phyloP scores from a whole-genome alignment of 2,888 invertebrate genomes.

The Hydriomena furcata region DNA sequence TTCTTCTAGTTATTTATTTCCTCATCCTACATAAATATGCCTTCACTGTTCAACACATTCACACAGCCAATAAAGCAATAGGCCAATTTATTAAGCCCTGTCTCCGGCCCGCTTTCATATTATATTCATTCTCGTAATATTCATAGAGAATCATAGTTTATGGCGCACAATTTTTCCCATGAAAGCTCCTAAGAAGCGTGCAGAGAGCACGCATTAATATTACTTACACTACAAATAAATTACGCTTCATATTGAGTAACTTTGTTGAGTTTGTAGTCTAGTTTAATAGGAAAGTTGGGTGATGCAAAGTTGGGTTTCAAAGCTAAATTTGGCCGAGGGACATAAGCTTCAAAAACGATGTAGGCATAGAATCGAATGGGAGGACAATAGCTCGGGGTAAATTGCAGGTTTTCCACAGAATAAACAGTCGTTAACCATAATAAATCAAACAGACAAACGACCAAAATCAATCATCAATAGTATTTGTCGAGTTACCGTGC shows the following conservation, averaged over 20 bases:
- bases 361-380: slow-evolving; percentile 1
- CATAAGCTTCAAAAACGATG: no score
- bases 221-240: slow-evolving; percentile 68
- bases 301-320: slow-evolving; percentile 2
- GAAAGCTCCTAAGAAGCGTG: slow-evolving; percentile 64
- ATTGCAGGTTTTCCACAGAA: slow-evolving; percentile 12
- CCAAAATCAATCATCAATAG: slow-evolving; percentile 63
- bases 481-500: slow-evolving; percentile 42
- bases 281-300: slow-evolving; percentile 32
- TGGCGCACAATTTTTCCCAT: slow-evolving; percentile 65
- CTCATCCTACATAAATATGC: no score
- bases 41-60: background rate
- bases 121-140: slow-evolving; percentile 71
- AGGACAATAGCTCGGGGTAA: background rate
- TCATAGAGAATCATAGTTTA: slow-evolving; percentile 77
- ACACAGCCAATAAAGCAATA: slow-evolving; percentile 16
- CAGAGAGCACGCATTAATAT: slow-evolving; percentile 62
- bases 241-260: slow-evolving; percentile 62
- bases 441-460: slow-evolving; percentile 47
- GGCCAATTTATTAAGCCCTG: slow-evolving; percentile 35
- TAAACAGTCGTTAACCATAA: slow-evolving; percentile 42
- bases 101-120: slow-evolving; percentile 61
- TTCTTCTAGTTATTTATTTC: no score
- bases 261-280: slow-evolving; percentile 35
- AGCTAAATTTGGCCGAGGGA: no score